These are phyloP conservation scores for Aphidoletes aphidimyza DNA, from an alignment of 2,888 invertebrate species.

Conservation along the genomic window DNA sequence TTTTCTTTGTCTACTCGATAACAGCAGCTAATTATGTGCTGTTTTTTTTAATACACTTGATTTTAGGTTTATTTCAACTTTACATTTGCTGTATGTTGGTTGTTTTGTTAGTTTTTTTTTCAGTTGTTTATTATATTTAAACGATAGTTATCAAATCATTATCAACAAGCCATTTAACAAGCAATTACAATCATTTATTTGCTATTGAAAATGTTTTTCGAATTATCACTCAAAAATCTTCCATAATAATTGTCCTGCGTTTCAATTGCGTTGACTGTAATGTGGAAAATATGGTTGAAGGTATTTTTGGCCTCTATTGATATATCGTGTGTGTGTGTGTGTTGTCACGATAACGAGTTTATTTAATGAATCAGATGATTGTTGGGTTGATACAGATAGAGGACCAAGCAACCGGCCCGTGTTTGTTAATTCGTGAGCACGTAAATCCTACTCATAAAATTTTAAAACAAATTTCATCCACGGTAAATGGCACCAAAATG, in stretches of 20 bases:
- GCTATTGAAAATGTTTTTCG: no score
- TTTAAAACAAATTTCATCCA: conserved; percentile 42
- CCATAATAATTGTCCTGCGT: not conserved
- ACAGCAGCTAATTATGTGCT: not conserved
- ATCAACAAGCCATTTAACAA: conserved; percentile 42
- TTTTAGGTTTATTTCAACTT: not conserved
- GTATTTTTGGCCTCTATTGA: conserved; percentile 9
- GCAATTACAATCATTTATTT: not conserved
- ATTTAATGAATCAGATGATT: conserved; percentile 24
- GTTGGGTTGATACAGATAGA: not conserved
- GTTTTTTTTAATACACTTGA: not conserved
- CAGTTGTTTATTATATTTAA: not conserved
- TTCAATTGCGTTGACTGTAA: not conserved
- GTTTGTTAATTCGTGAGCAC: no score
- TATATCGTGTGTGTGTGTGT: no score
- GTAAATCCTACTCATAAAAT: not conserved
- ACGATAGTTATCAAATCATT: conserved; percentile 32
- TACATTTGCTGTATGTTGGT: not conserved
- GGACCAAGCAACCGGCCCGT: not conserved
- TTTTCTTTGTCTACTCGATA: not conserved
- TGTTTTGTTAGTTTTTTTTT: not conserved
- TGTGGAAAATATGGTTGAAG: not conserved
- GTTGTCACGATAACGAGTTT: not conserved
- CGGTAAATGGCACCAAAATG: not conserved
- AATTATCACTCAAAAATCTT: not conserved